Evolutionary conservation across 2,113 vertebrate genomes (phyloP).

Genomic region (Notothenia rossii): DNA sequence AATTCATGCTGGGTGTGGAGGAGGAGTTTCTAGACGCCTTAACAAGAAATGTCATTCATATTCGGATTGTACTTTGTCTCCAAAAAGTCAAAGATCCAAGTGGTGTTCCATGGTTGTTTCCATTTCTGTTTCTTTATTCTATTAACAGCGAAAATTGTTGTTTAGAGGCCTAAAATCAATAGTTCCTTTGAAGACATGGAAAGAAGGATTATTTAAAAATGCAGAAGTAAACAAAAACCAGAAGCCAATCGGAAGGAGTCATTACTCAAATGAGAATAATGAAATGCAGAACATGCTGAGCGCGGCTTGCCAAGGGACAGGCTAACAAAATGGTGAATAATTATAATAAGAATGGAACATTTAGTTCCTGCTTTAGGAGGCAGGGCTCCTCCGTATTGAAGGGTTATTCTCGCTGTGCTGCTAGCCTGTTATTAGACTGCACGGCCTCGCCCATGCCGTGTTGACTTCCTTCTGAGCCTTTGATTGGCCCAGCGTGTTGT

Average conservation of each 20-base stretch:
- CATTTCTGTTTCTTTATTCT: background rate
- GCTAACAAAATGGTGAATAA: slow-evolving; percentile 34
- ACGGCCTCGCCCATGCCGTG: slow-evolving; percentile 43
- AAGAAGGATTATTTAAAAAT: too few relatives aligned
- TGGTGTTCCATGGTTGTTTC: slow-evolving; percentile 1
- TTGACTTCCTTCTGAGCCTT: slow-evolving; percentile 5
- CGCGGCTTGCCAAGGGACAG: slow-evolving; percentile 9
- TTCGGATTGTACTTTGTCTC: slow-evolving; percentile 1
- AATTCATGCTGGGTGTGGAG: background rate
- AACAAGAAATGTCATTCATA: slow-evolving; percentile 21
- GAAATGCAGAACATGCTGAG: slow-evolving; percentile 34
- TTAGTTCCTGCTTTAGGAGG: slow-evolving; percentile 20
- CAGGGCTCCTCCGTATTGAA: slow-evolving; percentile 23
- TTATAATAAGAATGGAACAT: slow-evolving; percentile 33
- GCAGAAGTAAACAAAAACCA: slow-evolving; percentile 32
- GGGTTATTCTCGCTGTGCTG: slow-evolving; percentile 34
- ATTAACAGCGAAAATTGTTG: background rate
- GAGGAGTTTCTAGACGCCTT: background rate
- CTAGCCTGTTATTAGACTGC: slow-evolving; percentile 52
- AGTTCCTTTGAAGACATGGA: too few relatives aligned
- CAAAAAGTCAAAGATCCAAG: background rate
- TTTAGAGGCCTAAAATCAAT: too few relatives aligned
- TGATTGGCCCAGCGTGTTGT: slow-evolving; percentile 26
- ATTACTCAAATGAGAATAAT: slow-evolving; percentile 29
- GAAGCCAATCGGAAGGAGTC: slow-evolving; percentile 27